Base-by-base conservation (phyloP, 2,113 vertebrate genomes). In the Oryzias celebensis region DNA sequence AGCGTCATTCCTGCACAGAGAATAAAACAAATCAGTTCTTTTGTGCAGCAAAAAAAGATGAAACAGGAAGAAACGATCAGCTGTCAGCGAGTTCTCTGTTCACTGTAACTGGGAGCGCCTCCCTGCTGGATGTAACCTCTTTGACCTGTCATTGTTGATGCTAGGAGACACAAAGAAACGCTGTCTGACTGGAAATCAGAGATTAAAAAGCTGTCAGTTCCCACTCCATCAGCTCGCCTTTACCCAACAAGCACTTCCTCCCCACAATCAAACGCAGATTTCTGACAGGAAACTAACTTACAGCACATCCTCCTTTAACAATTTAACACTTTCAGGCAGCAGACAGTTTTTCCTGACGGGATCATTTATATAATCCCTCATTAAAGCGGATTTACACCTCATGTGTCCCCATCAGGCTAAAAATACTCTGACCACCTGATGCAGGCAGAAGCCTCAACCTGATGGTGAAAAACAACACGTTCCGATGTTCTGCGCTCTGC, bases 151-250 rank as follows among this genome's bases (percentile, higher is more conserved):
- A 14, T 43, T 64, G 64, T 61, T 51, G 46, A 31, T 18, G 26
- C 66, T 57, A n/a, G 3, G 43, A 69, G 58, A 50, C 31, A 61
- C 47, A 62, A 52, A 62, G 36, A 8, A 20, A 4, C 36, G 20
- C 45, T 24, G 67, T 42, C 48, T 45, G 52, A 61, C 71, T 72
- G 57, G 47, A 62, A 59, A 75, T 43, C 31, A 78, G 8, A 31
- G 49, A 74, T 71, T 41, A 64, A 54, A 59, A 59, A 18, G 31
- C 47, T 72, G 58, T 60, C 47, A 31, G 17, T 36, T 49, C 51
- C 17, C 22, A 41, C 56, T n/a, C 52, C 55, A 54, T 44, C 18
- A 60, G 58, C 57, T 14, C 23, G 5, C 36, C 20, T 31, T n/a
- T 63, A 49, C 18, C 60, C 20, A 46, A 52, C 41, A 68, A 26